A percentile compares a stretch with the other conserved stretches of the same genome.
These are phyloP conservation scores for Protonemura montana DNA, from an alignment of 2,888 invertebrate species.

Conservation along the genomic window DNA sequence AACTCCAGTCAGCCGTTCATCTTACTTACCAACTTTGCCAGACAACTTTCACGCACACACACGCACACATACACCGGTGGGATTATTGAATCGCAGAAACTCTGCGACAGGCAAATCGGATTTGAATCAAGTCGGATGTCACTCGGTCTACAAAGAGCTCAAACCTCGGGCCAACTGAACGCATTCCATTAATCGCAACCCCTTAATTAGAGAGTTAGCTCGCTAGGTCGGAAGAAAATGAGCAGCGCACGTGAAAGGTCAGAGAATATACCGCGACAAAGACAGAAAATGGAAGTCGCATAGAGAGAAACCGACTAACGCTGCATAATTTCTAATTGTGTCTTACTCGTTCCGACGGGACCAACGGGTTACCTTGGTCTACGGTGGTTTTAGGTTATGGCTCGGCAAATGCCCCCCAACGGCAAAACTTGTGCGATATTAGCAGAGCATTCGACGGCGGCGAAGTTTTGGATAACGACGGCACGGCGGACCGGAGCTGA, in stretches of 20 bases:
- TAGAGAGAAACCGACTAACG: background rate
- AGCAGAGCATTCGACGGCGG: background rate
- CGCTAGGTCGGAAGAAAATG: background rate
- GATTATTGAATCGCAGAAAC: no score
- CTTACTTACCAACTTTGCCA: no score
- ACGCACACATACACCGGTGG: no score
- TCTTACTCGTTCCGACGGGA: no score
- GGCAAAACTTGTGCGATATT: background rate
- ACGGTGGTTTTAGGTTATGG: no score
- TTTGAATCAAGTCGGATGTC: no score
- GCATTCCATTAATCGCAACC: background rate
- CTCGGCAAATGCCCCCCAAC: background rate
- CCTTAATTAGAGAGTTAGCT: background rate
- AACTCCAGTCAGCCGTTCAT: no score
- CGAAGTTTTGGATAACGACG: background rate
- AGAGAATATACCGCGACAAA: background rate
- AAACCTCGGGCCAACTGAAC: no score
- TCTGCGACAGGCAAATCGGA: no score
- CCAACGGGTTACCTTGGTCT: no score
- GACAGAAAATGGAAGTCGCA: background rate
- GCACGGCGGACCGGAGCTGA: background rate
- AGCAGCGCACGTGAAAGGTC: background rate
- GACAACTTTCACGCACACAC: no score
- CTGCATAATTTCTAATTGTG: background rate
- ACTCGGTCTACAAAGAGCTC: no score